Conservation (phyloP, 2,113 vertebrate species). For the Apus apus region DNA sequence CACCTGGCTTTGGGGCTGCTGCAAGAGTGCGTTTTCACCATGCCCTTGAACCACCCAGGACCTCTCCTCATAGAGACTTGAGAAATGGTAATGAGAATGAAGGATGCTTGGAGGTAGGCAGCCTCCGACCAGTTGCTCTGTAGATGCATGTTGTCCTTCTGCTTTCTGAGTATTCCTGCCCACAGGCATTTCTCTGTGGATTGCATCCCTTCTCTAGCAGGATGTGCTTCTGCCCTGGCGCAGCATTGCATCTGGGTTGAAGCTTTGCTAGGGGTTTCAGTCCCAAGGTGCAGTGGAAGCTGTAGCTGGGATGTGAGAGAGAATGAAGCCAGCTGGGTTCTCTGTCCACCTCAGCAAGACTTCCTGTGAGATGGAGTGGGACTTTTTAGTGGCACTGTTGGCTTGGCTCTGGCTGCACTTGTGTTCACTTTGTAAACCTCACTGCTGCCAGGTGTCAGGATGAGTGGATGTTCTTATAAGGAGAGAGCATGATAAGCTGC, state of each 20-base stretch:
- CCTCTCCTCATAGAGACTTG: not conserved
- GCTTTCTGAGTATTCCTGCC: not conserved
- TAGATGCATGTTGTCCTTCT: not conserved
- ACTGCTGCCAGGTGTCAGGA: not conserved
- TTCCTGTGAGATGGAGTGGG: not conserved
- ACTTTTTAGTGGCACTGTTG: not conserved
- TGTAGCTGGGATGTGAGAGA: not conserved
- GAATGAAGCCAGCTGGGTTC: not conserved
- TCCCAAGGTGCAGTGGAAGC: not conserved
- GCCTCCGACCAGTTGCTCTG: fast-evolving
- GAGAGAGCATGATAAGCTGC: not conserved
- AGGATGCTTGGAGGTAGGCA: not conserved
- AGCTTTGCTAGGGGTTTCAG: not conserved
- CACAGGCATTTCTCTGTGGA: not conserved
- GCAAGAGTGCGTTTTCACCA: fast-evolving
- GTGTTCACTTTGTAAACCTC: not conserved
- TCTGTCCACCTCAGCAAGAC: not conserved
- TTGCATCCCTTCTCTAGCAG: not conserved
- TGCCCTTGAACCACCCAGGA: not conserved
- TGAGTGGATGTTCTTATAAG: not conserved
- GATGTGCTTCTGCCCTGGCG: not conserved
- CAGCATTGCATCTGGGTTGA: fast-evolving
- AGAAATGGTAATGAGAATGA: not conserved
- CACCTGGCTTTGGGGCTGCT: not conserved
- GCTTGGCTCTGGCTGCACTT: not conserved